phyloP scores from a whole-genome alignment of 2,113 vertebrate genomes.

The Pseudonaja textilis region DNA sequence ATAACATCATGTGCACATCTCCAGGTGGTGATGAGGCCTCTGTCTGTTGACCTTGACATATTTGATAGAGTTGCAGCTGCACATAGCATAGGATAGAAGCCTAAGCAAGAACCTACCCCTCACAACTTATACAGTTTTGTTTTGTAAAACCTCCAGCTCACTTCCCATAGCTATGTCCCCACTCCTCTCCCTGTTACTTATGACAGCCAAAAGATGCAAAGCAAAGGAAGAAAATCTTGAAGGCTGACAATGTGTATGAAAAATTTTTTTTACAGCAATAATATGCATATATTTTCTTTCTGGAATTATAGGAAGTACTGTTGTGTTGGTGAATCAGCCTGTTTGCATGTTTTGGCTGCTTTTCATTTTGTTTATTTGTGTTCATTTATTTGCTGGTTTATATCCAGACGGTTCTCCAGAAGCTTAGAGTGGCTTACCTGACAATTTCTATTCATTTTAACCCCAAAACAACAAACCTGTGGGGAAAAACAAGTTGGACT shows the following conservation, averaged over 20 bases:
- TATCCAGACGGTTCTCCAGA: background rate
- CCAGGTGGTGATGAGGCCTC: no score
- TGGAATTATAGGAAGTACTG: background rate
- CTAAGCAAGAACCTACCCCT: no score
- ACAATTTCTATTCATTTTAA: background rate
- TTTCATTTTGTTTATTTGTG: background rate
- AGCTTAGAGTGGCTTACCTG: background rate
- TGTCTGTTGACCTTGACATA: no score
- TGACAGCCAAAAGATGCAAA: no score
- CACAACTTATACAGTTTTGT: no score
- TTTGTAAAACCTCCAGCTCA: no score
- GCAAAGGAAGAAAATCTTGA: no score
- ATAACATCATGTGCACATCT: no score
- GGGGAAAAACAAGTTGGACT: background rate
- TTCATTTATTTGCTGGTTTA: background rate
- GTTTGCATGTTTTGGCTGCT: background rate
- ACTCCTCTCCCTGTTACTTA: no score
- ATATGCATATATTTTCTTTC: background rate
- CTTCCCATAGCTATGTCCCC: no score
- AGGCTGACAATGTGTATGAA: background rate
- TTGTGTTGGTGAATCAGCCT: background rate
- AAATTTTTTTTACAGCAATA: background rate
- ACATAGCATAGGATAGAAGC: no score
- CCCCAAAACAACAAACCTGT: background rate
- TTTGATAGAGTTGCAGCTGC: no score